These are phyloP conservation scores for Thymelicus lineola DNA, from an alignment of 2,888 invertebrate species.

Conservation along the genomic window DNA sequence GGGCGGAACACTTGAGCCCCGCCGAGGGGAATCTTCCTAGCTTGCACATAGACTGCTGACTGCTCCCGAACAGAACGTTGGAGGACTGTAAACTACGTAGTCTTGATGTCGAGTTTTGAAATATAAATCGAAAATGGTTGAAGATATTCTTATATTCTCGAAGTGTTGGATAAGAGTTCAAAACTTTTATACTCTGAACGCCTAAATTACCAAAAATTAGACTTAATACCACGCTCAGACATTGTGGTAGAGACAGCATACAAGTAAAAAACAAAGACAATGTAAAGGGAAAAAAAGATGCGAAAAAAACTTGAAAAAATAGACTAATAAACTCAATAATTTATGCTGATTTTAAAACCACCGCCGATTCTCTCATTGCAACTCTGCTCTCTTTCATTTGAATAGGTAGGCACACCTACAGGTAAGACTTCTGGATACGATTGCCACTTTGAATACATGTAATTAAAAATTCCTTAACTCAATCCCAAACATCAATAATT, in stretches of 20 bases:
- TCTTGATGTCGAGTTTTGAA: too few species aligned
- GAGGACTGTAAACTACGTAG: too few species aligned
- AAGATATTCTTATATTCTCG: too few species aligned
- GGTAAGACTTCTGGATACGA: slow-evolving; percentile 51
- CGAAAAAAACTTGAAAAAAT: too few species aligned
- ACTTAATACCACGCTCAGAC: too few species aligned
- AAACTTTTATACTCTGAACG: too few species aligned
- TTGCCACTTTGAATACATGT: slow-evolving; percentile 54
- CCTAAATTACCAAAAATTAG: too few species aligned
- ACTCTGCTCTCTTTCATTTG: slow-evolving; percentile 27
- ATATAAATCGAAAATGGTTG: too few species aligned
- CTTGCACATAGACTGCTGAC: slow-evolving; percentile 46
- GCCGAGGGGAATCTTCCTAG: slow-evolving; percentile 63
- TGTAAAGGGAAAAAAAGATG: too few species aligned
- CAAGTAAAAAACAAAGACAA: too few species aligned
- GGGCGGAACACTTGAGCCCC: slow-evolving; percentile 57
- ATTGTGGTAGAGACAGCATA: too few species aligned
- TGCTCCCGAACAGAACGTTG: slow-evolving; percentile 56
- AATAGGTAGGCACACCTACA: slow-evolving; percentile 52
- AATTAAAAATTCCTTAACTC: slow-evolving; percentile 56
- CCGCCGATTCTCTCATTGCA: slow-evolving; percentile 46
- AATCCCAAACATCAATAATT: slow-evolving; percentile 35
- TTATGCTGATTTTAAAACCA: slow-evolving; percentile 68
- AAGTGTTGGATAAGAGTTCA: too few species aligned
- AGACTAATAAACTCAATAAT: slow-evolving; percentile 46